These are phyloP conservation scores for Ericerus pela DNA, from an alignment of 1,140 invertebrate species.

Conservation along the genomic window DNA sequence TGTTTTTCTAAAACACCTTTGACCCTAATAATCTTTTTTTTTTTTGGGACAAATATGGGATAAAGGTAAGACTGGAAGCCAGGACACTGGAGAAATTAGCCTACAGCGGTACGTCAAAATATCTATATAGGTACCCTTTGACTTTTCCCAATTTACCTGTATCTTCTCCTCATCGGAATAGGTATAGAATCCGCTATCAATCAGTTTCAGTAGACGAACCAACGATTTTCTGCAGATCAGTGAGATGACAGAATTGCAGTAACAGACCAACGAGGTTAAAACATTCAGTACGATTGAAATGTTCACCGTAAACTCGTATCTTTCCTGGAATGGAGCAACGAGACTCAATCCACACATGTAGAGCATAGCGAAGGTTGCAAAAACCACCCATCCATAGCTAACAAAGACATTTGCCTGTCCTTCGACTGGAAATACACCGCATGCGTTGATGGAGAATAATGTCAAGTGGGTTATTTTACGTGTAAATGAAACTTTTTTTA, in stretches of 20 bases:
- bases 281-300: not conserved
- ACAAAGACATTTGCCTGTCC: not conserved
- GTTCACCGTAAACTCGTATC: not conserved
- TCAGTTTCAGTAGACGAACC: not conserved
- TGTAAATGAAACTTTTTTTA: not conserved
- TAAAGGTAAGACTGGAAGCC: too few species aligned
- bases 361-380: not conserved
- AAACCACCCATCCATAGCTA: not conserved
- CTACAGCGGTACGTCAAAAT: too few species aligned
- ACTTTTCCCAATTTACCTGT: not conserved
- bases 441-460: not conserved
- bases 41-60: too few species aligned
- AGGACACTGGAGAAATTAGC: too few species aligned
- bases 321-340: not conserved
- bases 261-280: not conserved
- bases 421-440: not conserved
- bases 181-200: not conserved
- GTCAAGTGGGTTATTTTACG: conserved; percentile 1
- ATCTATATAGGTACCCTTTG: not conserved
- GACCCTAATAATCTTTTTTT: too few species aligned
- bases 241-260: not conserved
- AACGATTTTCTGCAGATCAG: not conserved
- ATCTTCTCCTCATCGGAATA: not conserved
- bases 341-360: not conserved
- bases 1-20: too few species aligned